A percentile compares a stretch with the other conserved stretches of the same genome.
Evolutionary conservation across 2,888 invertebrate genomes (phyloP).

Genomic region (Hyalella azteca): DNA sequence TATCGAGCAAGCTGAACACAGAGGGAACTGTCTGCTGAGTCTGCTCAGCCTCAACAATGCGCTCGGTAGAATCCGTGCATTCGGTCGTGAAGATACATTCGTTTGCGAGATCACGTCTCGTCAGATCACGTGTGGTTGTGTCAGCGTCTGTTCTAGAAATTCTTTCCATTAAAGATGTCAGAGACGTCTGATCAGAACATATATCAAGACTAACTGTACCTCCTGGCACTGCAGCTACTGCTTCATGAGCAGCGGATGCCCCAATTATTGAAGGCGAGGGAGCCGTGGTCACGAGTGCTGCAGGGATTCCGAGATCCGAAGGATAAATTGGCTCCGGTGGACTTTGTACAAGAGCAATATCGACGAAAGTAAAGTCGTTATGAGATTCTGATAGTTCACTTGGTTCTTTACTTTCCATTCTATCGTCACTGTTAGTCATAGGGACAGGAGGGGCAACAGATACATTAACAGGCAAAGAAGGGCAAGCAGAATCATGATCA

Average conservation of each 20-base stretch:
- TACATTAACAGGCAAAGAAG: background rate
- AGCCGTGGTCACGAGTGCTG: background rate
- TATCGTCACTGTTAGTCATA: background rate
- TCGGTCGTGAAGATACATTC: background rate
- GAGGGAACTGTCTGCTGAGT: background rate
- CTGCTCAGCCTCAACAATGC: background rate
- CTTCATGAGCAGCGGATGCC: conserved; percentile 6
- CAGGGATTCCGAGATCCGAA: conserved; percentile 20
- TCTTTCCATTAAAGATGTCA: too few species aligned
- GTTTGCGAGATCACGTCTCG: background rate
- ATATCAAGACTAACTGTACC: conserved; percentile 12
- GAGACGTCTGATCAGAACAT: too few species aligned
- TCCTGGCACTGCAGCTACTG: background rate
- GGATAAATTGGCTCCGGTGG: background rate
- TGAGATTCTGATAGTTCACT: too few species aligned
- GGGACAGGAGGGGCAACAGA: background rate
- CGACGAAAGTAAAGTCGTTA: too few species aligned
- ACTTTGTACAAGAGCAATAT: background rate
- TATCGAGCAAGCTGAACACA: conserved; percentile 5
- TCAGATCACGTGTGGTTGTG: background rate
- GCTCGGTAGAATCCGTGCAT: background rate
- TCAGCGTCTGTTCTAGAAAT: too few species aligned
- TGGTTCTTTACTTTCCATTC: too few species aligned
- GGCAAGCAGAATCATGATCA: background rate
- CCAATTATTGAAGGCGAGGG: background rate